A percentile compares a stretch with the other conserved stretches of the same genome.
Evolutionary conservation across 2,113 vertebrate species (phyloP).

Genomic region (Erythrocercus mccallii): DNA sequence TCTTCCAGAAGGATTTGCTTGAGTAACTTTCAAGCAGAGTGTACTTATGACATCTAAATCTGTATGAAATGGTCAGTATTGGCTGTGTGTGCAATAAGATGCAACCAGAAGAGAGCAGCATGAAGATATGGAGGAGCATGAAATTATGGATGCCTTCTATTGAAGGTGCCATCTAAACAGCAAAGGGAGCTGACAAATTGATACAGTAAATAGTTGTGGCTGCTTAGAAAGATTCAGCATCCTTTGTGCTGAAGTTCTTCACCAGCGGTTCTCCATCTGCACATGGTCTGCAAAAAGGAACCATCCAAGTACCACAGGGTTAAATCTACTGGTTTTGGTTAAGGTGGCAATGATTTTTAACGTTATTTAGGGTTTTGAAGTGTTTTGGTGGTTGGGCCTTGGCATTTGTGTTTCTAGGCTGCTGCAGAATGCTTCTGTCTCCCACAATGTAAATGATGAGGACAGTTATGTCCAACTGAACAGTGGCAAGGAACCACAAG

Average conservation of each 20-base stretch:
- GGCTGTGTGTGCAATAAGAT: background rate
- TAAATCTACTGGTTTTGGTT: background rate
- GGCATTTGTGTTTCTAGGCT: background rate
- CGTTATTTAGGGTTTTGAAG: background rate
- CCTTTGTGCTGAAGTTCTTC: background rate
- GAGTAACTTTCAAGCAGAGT: background rate
- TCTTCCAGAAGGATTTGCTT: background rate
- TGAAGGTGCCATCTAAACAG: background rate
- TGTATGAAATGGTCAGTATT: accelerated
- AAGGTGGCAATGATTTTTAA: background rate
- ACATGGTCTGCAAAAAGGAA: background rate
- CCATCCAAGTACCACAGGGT: accelerated
- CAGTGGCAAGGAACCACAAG: background rate
- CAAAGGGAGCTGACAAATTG: background rate
- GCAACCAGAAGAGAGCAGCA: background rate
- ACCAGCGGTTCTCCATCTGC: background rate
- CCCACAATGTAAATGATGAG: background rate
- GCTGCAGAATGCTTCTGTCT: background rate
- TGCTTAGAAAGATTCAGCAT: background rate
- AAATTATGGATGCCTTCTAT: background rate
- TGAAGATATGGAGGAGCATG: accelerated
- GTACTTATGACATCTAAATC: background rate
- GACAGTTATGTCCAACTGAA: background rate
- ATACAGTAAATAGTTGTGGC: background rate
- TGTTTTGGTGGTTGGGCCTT: background rate